Percentiles rank a stretch among this genome's conserved stretches.
phyloP scores from a whole-genome alignment of 2,888 invertebrate species.

The Tiliacea aurago region DNA sequence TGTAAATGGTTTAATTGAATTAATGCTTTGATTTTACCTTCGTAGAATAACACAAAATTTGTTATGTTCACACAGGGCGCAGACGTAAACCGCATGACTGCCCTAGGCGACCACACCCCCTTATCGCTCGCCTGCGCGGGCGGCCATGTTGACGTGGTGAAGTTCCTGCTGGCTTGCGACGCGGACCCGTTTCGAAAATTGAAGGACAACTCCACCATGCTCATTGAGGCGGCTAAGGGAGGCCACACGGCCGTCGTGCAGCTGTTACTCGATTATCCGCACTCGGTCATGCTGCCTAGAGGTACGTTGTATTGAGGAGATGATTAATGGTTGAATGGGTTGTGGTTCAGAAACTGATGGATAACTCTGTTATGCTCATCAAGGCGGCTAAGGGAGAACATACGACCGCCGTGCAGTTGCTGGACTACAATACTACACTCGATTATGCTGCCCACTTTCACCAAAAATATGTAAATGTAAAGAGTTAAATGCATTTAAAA shows the following conservation, averaged over 20 bases:
- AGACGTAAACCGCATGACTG: conserved; percentile 93
- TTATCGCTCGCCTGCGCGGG: conserved; percentile 99
- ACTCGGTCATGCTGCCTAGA: conserved; percentile 94
- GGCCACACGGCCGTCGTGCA: conserved; percentile 99
- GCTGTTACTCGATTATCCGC: conserved; percentile 98
- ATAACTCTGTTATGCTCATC: not conserved
- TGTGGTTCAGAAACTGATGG: not conserved
- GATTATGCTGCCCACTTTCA: not conserved
- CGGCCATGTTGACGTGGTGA: conserved; percentile 98
- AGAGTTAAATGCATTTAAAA: not conserved
- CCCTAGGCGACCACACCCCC: conserved; percentile 99
- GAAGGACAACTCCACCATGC: conserved; percentile 99
- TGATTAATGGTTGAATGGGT: not conserved
- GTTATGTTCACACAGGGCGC: conserved; percentile 77
- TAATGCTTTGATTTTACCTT: not conserved
- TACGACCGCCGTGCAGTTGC: not conserved
- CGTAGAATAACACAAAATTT: not conserved
- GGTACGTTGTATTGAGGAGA: conserved; percentile 61
- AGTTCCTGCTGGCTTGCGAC: conserved; percentile 96
- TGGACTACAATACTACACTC: not conserved
- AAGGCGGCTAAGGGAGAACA: not conserved
- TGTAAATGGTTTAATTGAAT: not conserved
- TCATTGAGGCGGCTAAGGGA: conserved; percentile 99
- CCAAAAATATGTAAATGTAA: too few species aligned
- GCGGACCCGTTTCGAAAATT: conserved; percentile 99